Evolutionary conservation across 2,797 vertebrate species (phyloP).

Genomic region (Forpus xanthops): DNA sequence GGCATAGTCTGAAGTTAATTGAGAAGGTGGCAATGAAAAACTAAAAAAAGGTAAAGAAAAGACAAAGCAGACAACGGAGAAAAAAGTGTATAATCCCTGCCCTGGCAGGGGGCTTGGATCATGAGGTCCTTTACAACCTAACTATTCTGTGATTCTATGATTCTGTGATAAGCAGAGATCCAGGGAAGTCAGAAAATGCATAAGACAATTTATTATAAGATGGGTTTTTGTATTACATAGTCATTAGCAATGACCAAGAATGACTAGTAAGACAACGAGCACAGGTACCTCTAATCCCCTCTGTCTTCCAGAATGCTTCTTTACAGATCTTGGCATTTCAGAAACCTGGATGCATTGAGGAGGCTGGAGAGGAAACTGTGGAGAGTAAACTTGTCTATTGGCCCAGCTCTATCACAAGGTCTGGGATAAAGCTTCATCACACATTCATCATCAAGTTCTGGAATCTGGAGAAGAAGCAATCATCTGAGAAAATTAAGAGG

Average conservation of each 20-base stretch:
- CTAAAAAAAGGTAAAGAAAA: neutral
- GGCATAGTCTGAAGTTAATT: neutral
- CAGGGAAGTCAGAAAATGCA: neutral
- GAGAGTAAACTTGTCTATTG: neutral
- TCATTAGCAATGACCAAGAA: neutral
- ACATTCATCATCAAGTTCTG: neutral
- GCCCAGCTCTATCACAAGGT: neutral
- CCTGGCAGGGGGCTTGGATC: neutral
- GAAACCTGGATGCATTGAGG: neutral
- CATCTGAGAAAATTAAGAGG: neutral
- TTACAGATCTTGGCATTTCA: rapidly evolving
- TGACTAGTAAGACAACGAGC: neutral
- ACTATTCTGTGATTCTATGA: neutral
- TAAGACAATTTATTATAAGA: neutral
- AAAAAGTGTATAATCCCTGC: neutral
- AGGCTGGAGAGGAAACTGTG: neutral
- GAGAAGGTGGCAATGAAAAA: neutral
- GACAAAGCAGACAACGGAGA: neutral
- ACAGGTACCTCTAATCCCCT: neutral
- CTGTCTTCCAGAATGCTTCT: neutral
- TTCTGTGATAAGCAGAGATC: neutral
- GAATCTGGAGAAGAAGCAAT: neutral
- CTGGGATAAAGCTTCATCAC: neutral
- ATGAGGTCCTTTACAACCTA: neutral
- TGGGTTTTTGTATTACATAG: neutral